These are phyloP conservation scores for Gyps fulvus DNA, from an alignment of 2,113 vertebrate genomes.

Conservation along the genomic window DNA sequence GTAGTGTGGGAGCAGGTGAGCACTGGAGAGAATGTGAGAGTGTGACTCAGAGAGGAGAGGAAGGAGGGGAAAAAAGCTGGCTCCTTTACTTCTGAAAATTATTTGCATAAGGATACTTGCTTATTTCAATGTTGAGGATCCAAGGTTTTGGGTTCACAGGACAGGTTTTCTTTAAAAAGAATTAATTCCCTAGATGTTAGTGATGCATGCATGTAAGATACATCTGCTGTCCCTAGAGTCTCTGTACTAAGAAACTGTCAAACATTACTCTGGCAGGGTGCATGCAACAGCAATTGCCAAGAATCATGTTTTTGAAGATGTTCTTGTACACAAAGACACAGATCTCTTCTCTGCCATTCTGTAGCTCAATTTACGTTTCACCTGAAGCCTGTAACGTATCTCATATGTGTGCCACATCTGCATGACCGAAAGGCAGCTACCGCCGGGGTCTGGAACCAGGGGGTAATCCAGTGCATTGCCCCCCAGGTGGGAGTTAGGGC, in stretches of 20 bases:
- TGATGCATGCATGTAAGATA: neutral
- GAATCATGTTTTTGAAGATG: neutral
- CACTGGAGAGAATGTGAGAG: neutral
- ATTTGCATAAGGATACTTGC: neutral
- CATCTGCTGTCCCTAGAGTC: neutral
- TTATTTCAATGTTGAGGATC: neutral
- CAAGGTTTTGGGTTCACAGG: neutral
- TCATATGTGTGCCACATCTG: neutral
- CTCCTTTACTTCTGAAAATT: neutral
- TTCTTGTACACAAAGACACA: neutral
- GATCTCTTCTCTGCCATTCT: neutral
- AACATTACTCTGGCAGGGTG: neutral
- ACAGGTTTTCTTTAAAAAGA: neutral
- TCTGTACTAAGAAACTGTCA: neutral
- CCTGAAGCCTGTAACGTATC: neutral
- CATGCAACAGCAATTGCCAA: neutral
- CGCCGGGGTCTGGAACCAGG: fast-evolving
- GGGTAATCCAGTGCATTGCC: neutral
- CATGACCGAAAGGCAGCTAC: neutral
- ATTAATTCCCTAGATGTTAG: neutral
- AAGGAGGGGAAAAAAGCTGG: neutral
- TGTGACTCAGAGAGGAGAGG: neutral
- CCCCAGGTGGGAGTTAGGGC: fast-evolving
- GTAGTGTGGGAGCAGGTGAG: fast-evolving
- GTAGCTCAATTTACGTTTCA: neutral